Base-by-base conservation (phyloP, 92 coral and sea anemone genomes). In the Galaxea fascicularis region DNA sequence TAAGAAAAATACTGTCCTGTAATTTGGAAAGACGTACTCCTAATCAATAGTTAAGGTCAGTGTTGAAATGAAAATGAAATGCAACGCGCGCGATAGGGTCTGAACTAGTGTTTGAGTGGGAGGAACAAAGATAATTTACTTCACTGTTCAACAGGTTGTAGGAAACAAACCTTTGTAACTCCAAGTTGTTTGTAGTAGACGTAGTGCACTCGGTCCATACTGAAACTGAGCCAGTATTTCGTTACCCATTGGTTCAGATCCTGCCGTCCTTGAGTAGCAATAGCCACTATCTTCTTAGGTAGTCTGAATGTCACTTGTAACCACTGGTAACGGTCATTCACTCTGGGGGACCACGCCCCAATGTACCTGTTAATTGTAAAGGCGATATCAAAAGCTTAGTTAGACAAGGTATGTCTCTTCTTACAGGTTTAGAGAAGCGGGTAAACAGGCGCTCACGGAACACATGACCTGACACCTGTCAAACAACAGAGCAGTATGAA, bases 251-350 rank as follows among this genome's bases (percentile, higher is more conserved):
- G 90, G 70, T 85, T 88, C 31, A 45, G 30, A 75, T 89, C 86
- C 44, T 87, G 85, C 41, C 95, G 86, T 63, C 94, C 95, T 80
- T 93, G 98, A 20, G 97, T 91, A 4, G 94, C 94, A n/a, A 91
- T 86, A 73, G 94, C 94, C 53, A 92, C 87, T 14, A 93, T 75
- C 70, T 85, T 89, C 86, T 92, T 91, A 11, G 92, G 89, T 52
- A 67, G 44, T 0, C 53, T 78, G 81, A 93, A 80, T 35, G 78
- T 69, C 51, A 92, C 92, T 77, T 92, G 91, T 26, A 92, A 67
- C 89, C 90, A 92, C 47, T 90, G 93, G 74, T 76, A 62, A 45
- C 85, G 91, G 79, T 82, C 83, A 28, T 88, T 84, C 46, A 76
- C 65, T 62, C 85, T 79, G 15, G 96, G 85, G 15, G 90, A 73